Conservation (phyloP, 2,797 vertebrate species). For the Choloepus didactylus region DNA sequence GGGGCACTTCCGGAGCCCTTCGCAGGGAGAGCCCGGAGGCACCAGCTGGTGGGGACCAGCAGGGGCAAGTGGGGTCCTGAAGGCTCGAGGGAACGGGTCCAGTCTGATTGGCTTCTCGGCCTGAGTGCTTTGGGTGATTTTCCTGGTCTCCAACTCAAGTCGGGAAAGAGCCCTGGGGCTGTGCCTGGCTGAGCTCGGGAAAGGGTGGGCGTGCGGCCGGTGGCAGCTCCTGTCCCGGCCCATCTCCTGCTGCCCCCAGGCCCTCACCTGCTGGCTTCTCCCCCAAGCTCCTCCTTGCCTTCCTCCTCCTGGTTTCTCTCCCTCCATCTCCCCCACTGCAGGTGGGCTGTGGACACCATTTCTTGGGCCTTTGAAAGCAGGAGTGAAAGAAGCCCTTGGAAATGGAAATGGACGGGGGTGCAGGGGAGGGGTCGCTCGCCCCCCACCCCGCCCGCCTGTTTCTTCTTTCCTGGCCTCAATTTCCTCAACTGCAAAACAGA, state of each 20-base stretch:
- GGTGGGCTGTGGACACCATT: background rate
- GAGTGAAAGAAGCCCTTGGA: background rate
- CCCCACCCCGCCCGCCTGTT: too few relatives aligned
- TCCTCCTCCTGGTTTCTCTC: background rate
- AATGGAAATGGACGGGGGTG: background rate
- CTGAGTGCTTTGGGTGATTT: background rate
- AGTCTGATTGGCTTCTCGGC: background rate
- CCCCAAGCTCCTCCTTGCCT: background rate
- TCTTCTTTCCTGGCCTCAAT: background rate
- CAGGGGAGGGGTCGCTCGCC: too few relatives aligned
- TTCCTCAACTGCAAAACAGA: accelerated
- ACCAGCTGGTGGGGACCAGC: background rate
- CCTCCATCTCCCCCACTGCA: background rate
- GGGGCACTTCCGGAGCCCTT: background rate
- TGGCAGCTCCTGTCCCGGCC: background rate
- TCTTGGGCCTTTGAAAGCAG: background rate
- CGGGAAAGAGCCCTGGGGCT: background rate
- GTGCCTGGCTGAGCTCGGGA: background rate
- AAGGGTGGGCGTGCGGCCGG: accelerated
- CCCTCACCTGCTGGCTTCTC: background rate
- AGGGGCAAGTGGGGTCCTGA: too few relatives aligned
- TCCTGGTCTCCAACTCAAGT: too few relatives aligned
- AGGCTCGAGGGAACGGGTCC: accelerated
- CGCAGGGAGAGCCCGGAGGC: accelerated
- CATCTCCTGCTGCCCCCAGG: too few relatives aligned